phyloP scores from a whole-genome alignment of 2,113 vertebrate genomes.

The Phaethornis superciliosus region DNA sequence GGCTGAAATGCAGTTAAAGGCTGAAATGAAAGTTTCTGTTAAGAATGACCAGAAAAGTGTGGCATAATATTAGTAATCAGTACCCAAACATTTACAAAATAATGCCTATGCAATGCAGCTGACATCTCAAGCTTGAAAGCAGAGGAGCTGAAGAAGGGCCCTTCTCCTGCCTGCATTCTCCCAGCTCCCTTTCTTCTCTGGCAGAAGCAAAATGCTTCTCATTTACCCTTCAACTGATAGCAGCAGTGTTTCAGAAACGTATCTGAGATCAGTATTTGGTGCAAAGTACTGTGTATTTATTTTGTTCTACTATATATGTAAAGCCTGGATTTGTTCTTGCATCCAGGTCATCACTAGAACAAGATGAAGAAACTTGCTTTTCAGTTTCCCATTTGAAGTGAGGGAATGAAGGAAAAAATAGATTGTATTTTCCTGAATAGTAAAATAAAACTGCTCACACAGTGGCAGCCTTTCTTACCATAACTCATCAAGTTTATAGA shows the following conservation, averaged over 20 bases:
- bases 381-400: neutral
- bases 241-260: neutral
- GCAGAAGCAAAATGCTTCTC: neutral
- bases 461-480: conserved; percentile 25
- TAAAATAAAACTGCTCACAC: neutral
- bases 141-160: neutral
- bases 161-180: neutral
- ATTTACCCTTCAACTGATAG: neutral
- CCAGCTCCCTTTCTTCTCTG: neutral
- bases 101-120: neutral
- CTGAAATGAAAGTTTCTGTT: neutral
- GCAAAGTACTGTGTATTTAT: neutral
- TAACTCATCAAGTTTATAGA: neutral
- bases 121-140: neutral
- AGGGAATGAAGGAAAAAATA: neutral
- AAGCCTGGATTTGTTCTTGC: neutral
- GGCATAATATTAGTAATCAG: neutral
- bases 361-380: neutral
- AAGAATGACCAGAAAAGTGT: neutral
- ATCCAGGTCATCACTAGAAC: neutral
- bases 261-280: neutral
- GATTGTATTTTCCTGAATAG: neutral
- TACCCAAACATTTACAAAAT: neutral
- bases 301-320: neutral
- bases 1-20: neutral